Base-by-base conservation (phyloP, 1,140 invertebrate species). In the Andrena cerasifolii region DNA sequence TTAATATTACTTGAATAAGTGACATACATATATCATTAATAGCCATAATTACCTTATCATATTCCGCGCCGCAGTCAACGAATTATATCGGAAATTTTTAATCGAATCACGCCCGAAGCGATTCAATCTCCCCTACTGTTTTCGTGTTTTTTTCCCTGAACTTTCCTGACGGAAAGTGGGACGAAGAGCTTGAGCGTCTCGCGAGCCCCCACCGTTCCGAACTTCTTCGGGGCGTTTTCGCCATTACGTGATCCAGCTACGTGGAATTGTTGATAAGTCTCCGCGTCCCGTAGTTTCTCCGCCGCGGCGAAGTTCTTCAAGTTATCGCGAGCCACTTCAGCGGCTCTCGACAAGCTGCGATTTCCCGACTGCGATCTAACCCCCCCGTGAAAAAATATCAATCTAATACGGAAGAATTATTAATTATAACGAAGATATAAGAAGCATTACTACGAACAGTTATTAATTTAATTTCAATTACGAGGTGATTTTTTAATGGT, bases 201-300 rank as follows among this genome's bases (percentile, higher is more conserved):
- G 47, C 71, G 54, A 74, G 45, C 26, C 10, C 14, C 2, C 26
- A 4, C 40, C n/a, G 36, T 24, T 24, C 28, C 43, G 51, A 65
- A 36, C 43, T 74, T 53, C 24, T 53, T 24, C n/a, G 14, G 14
- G 3, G 8, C 2, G 33, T 12, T 45, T 54, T 66, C 28, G 49
- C 40, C 33, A 31, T 72, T 49, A 40, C 16, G 28, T 14, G 28
- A 33, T 24, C 49, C 49, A 16, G 8, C 24, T 24, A 74, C 72
- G 72, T 75, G 62, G 36, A 56, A 54, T 66, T 56, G 53, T 67
- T 33, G 49, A 56, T 12, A 45, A 67, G 26, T 24, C 28, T 21
- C 36, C 18, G 6, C 18, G 16, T n/a, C 14, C 31, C 10, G 3
- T 47, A 65, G 43, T 66, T 73, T 45, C 36, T n/a, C n/a, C n/a